Evolutionary conservation across 2,113 vertebrate species (phyloP).

Genomic region (Muntiacus reevesi): DNA sequence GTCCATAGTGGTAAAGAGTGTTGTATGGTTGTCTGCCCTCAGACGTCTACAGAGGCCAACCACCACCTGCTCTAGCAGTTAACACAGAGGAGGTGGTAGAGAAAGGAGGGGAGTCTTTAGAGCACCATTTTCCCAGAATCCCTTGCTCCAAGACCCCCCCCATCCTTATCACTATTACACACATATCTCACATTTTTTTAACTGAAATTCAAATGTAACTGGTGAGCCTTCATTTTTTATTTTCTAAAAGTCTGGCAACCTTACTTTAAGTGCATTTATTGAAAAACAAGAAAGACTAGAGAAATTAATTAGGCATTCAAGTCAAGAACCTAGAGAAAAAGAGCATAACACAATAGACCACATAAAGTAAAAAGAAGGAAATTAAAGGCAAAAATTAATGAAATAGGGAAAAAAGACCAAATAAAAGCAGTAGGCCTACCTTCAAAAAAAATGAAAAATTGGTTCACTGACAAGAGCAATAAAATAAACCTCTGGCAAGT

Average conservation of each 20-base stretch:
- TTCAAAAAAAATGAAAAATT: not conserved
- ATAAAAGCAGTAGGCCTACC: not conserved
- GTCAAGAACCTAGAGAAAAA: not conserved
- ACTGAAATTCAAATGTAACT: not conserved
- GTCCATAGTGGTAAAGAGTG: not conserved
- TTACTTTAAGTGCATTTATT: not conserved
- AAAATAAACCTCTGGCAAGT: not conserved
- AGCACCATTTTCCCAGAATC: not conserved
- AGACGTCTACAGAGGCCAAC: not conserved
- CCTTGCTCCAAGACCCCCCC: not conserved
- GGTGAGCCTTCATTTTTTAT: not conserved
- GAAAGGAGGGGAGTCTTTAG: not conserved
- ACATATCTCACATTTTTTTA: not conserved
- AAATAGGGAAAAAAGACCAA: not conserved
- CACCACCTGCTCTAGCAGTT: not conserved
- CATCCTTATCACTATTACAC: not conserved
- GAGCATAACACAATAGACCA: not conserved
- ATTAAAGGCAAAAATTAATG: not conserved
- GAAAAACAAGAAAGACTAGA: not conserved
- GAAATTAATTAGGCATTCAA: not conserved
- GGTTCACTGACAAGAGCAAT: not conserved
- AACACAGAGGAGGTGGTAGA: not conserved
- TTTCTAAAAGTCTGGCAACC: not conserved
- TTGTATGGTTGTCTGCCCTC: not conserved
- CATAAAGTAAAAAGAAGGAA: not conserved